Evolutionary conservation across 2,797 vertebrate genomes (phyloP), one percentile per base, ranked within the genome.

Genomic region (Podarcis lilfordi): DNA sequence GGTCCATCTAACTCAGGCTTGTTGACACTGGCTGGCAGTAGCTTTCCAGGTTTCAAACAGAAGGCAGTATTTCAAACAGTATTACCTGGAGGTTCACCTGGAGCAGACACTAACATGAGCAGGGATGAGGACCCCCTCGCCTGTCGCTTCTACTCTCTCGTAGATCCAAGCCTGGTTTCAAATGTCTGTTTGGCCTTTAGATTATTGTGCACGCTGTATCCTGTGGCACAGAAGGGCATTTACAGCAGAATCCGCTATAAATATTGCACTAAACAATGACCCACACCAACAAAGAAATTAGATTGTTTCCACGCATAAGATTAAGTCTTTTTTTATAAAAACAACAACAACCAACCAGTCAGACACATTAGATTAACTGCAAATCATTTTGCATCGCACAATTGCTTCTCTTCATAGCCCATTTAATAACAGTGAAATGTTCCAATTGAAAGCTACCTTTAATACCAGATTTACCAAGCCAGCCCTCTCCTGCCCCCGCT

Each of bases 401-500:
- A 81, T 68, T 89, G 69, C 59, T 76, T 66, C 71, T 68, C 19
- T 19, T 64, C 61, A 32, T 55, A 45, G 29, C 25, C 25, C 45
- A 10, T 66, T 78, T 81, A 80, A 68, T 68, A 85, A 76, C 45
- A 50, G 59, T 25, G 43, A 85, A 81, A 81, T 76, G 81, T 69
- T 68, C 59, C 71, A 75, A 37, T 8, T 23, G 78, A 74, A 50
- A 85, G 27, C 83, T 17, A 25, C 40, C 32, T 81, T 75, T 85
- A 75, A 76, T 82, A 76, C 78, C 59, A 68, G 71, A 89, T 85
- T 81, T 81, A 59, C 78, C 11, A 72, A 50, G 45, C 25, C 40
- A 21, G 55, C n/a, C 59, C 5, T 64, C 61, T 23, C 61, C 21
- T 29, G 69, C 66, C 0, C 37, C 50, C 50, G 0, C 13, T 55